Conservation (phyloP, 2,888 invertebrate genomes). For the Drosophila macrospina region DNA sequence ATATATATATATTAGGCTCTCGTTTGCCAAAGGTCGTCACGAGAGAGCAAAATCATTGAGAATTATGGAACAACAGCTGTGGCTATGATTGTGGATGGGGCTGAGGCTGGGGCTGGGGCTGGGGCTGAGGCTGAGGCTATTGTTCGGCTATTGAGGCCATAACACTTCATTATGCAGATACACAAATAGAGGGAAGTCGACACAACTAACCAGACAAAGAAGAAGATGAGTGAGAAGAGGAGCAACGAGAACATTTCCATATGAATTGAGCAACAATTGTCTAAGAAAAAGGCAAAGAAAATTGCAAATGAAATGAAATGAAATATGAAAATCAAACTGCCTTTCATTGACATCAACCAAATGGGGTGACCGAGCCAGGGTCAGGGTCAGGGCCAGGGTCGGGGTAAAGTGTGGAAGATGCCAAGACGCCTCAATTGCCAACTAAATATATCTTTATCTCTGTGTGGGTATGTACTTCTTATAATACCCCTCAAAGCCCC, state of each 20-base stretch:
- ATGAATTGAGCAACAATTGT: constrained; percentile 73
- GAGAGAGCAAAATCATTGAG: constrained; percentile 33
- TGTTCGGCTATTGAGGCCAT: constrained; percentile 53
- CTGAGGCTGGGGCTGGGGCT: too few relatives aligned
- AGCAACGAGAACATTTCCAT: constrained; percentile 59
- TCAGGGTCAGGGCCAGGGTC: constrained; percentile 24
- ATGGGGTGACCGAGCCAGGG: constrained; percentile 9
- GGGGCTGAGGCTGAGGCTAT: constrained; percentile 32
- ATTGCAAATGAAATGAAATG: constrained; percentile 47
- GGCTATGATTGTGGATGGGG: constrained; percentile 1
- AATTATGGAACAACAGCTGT: constrained; percentile 34
- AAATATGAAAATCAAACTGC: constrained; percentile 72
- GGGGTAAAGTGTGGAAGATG: constrained; percentile 20
- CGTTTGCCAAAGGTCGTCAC: constrained; percentile 33
- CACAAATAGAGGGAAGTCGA: constrained; percentile 23
- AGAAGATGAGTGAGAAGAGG: not conserved
- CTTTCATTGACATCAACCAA: constrained; percentile 52
- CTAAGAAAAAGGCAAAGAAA: constrained; percentile 49
- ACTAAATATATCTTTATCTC: constrained; percentile 36
- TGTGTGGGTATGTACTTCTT: not conserved
- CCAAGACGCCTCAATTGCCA: constrained; percentile 13
- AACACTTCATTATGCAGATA: constrained; percentile 62
- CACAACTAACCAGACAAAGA: constrained; percentile 2
- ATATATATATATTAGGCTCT: constrained; percentile 33
- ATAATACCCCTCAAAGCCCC: not conserved